These are phyloP conservation scores for Pristionchus fissidentatus DNA, from an alignment of 2,888 invertebrate genomes.

Conservation along the genomic window DNA sequence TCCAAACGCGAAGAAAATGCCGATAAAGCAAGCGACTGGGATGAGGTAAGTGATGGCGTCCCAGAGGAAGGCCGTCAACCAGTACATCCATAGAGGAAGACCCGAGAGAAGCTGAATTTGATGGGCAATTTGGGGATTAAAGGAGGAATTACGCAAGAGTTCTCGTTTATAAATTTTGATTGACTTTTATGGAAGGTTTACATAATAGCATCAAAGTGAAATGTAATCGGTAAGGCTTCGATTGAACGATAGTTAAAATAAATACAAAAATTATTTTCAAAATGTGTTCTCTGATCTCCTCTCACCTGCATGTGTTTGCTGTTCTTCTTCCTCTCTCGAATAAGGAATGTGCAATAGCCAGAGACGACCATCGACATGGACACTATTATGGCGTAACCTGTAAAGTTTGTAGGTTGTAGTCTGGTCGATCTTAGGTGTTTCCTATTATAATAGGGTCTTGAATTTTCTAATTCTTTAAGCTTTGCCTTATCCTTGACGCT, in stretches of 20 bases:
- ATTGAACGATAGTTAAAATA: no score
- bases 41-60: constrained; percentile 64
- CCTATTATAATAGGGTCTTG: not conserved
- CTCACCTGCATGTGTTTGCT: constrained; percentile 68
- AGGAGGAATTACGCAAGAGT: no score
- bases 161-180: no score
- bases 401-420: no score
- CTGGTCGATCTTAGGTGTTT: not conserved
- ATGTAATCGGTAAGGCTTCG: no score
- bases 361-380: constrained; percentile 57
- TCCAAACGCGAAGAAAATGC: constrained; percentile 62
- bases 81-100: constrained; percentile 68
- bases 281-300: not conserved
- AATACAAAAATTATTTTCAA: not conserved
- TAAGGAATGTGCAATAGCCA: constrained; percentile 67
- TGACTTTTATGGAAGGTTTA: no score
- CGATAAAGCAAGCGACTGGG: constrained; percentile 59
- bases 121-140: not conserved
- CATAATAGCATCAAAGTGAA: no score
- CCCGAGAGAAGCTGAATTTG: constrained; percentile 60
- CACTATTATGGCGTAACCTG: constrained; percentile 20
- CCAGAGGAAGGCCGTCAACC: constrained; percentile 67
- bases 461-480: not conserved
- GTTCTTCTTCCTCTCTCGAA: constrained; percentile 70
- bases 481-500: no score